Evolutionary conservation across 2,113 vertebrate genomes (phyloP).

Genomic region (Agapornis roseicollis): DNA sequence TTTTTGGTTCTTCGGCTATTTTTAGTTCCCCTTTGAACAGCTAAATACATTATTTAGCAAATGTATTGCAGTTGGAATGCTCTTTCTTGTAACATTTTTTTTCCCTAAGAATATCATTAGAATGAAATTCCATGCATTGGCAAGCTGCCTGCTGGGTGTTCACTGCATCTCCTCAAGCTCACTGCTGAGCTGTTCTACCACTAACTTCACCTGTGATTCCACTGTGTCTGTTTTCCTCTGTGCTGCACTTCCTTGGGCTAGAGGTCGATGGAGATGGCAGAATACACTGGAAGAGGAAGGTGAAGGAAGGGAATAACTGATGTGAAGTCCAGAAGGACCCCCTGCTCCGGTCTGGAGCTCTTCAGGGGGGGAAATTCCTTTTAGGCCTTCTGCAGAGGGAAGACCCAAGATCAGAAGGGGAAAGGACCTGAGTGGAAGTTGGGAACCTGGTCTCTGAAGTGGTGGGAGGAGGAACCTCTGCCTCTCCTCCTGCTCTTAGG

Average conservation of each 20-base stretch:
- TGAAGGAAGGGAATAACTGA: background rate
- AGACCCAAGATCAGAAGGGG: background rate
- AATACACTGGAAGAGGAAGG: background rate
- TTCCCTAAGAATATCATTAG: constrained; percentile 6
- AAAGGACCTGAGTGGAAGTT: background rate
- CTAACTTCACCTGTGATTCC: background rate
- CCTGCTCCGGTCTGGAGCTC: background rate
- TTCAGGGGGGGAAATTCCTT: background rate
- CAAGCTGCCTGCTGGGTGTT: background rate
- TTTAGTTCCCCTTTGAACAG: constrained; percentile 33
- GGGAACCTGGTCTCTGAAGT: background rate
- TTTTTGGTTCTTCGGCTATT: background rate
- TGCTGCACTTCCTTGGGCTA: fast-evolving
- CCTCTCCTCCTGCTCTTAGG: background rate
- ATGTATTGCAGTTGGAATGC: constrained; percentile 1
- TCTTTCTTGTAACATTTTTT: constrained; percentile 27
- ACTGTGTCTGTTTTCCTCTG: fast-evolving
- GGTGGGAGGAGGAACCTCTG: background rate
- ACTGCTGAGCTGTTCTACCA: fast-evolving
- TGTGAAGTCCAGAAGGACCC: background rate
- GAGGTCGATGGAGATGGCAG: background rate
- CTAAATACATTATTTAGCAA: constrained; percentile 35
- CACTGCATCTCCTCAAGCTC: background rate
- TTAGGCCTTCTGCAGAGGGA: background rate
- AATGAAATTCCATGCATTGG: background rate